Evolutionary conservation across 64 coral and sea anemone genomes (phyloP), one percentile per base, ranked within the genome.

Genomic region (Trachythela sp.): DNA sequence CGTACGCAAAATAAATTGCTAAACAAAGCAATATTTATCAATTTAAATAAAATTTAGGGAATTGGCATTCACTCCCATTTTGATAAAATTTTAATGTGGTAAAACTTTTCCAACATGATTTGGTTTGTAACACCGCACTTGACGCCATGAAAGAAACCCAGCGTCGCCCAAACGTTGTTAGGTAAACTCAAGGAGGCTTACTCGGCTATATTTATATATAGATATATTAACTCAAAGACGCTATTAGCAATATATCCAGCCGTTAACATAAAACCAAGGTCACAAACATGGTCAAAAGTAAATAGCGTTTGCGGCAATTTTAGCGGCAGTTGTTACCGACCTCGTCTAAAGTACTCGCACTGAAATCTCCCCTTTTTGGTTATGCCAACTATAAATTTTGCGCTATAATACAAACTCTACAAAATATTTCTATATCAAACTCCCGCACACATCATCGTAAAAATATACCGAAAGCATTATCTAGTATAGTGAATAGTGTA

Each of bases 51-150:
- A 64, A 5, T 11, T 52, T 11, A 52, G 22, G 49, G 22, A 52
- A 1, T 2, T 20, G 49, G 49, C 9, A 52, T 52, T 52, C 49
- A 52, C 49, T 64, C 24, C 24, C 56, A 26, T 8, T 64, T 64
- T 6, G 24, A 64, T 64, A 64, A 64, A 64, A 64, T 64, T 64
- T 64, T 64, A 64, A 64, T 64, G 56, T 64, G 56, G 56, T 64
- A 20, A 8, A n/a, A 0, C 20, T 18, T n/a, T 64, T 64, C 24
- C 20, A 64, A 64, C 20, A 20, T 18, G 24, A 64, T 20, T 64
- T 64, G 56, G 56, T 64, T 64, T 64, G 56, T 20, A 4, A 45
- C 4, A n/a, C 22, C 8, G 18, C 20, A 26, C 8, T 27, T 64
- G 24, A 26, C 56, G 56, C 56, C 56, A 64, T 64, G 56, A n/a